Evolutionary conservation across 92 coral and sea anemone species (phyloP).

Genomic region (Pocillopora grandis): DNA sequence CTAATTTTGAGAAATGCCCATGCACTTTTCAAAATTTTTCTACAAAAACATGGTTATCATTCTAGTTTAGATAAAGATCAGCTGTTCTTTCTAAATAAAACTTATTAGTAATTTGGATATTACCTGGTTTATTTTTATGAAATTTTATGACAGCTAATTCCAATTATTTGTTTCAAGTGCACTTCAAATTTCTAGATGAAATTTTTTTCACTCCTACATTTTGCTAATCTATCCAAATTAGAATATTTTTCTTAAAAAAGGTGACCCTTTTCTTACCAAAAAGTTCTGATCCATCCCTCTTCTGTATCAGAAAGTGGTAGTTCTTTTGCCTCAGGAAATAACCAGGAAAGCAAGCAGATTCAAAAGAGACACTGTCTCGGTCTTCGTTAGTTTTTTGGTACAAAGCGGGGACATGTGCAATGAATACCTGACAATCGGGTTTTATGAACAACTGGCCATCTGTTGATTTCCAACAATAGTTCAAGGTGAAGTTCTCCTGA

Average conservation of each 20-base stretch:
- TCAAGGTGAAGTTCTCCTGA: constrained; percentile 18
- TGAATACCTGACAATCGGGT: constrained; percentile 13
- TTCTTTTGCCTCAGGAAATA: constrained; percentile 78
- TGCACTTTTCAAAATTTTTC: too few species aligned
- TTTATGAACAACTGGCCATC: background rate
- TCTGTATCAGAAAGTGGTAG: constrained; percentile 44
- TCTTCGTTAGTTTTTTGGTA: background rate
- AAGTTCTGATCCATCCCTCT: constrained; percentile 39
- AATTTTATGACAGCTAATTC: too few species aligned
- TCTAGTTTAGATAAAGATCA: too few species aligned
- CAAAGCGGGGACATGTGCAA: background rate
- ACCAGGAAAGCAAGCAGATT: constrained; percentile 77
- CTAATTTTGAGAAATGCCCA: too few species aligned
- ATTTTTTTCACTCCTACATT: background rate
- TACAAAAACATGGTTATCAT: too few species aligned
- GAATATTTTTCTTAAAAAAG: background rate
- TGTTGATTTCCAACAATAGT: constrained; percentile 9
- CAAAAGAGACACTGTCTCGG: constrained; percentile 34
- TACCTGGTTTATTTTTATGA: too few species aligned
- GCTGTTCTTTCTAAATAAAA: too few species aligned
- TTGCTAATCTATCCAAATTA: background rate
- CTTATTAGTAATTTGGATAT: too few species aligned
- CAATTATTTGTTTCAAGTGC: too few species aligned
- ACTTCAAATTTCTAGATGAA: background rate
- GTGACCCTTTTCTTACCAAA: constrained; percentile 35